A percentile compares a stretch with the other conserved stretches of the same genome.
These are phyloP conservation scores for Clarias platycephalus DNA, from an alignment of 2,797 vertebrate genomes.

Conservation along the genomic window DNA sequence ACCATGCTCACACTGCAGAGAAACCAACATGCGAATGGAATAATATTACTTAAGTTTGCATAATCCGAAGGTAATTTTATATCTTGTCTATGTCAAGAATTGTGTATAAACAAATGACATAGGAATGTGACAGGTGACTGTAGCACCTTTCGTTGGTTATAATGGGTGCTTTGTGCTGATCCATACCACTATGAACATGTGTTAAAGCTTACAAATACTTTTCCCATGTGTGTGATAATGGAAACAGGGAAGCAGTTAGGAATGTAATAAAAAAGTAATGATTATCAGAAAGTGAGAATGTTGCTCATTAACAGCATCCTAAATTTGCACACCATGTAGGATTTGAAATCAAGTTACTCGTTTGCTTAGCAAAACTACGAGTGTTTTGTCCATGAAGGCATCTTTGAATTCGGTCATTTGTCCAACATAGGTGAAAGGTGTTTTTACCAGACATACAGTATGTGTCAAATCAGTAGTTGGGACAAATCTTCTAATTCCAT, in stretches of 20 bases:
- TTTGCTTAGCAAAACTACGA: not conserved
- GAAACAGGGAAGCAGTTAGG: constrained; percentile 4
- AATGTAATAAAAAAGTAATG: not conserved
- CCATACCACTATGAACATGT: not conserved
- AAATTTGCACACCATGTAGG: not conserved
- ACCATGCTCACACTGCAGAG: not conserved
- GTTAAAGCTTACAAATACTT: constrained; percentile 9
- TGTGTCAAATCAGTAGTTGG: too few species aligned
- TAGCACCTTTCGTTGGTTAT: not conserved
- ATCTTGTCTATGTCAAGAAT: not conserved
- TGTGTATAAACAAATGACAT: not conserved
- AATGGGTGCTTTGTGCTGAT: not conserved
- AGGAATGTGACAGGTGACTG: constrained; percentile 1
- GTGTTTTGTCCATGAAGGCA: not conserved
- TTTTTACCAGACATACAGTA: not conserved
- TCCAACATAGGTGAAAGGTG: not conserved
- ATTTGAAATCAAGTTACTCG: not conserved
- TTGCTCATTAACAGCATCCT: not conserved
- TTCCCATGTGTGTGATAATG: constrained; percentile 3
- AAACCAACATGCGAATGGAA: constrained; percentile 11
- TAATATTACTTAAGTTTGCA: constrained; percentile 22
- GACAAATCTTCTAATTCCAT: too few species aligned
- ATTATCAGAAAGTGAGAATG: not conserved
- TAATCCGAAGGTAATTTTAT: constrained; percentile 21
- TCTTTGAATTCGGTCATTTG: not conserved